Evolutionary conservation across 2,888 invertebrate species (phyloP).

Genomic region (Leistus spinibarbis): DNA sequence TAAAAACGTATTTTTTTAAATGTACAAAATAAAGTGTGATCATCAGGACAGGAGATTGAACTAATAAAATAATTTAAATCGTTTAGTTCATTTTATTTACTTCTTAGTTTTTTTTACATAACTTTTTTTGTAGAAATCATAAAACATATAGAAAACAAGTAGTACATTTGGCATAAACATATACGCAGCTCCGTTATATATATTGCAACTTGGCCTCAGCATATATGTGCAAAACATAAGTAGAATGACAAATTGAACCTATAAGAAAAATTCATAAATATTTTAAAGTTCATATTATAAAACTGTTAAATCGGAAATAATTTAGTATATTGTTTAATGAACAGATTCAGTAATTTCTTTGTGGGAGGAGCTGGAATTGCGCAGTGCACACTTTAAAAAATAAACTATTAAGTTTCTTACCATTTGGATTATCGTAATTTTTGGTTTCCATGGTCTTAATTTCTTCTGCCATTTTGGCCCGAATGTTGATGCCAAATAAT

Average conservation of each 20-base stretch:
- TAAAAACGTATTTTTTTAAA: too few species aligned
- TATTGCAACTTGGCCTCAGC: slow-evolving; percentile 62
- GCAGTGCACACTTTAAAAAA: too few species aligned
- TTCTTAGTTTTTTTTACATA: slow-evolving; percentile 56
- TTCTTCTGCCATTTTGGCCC: slow-evolving; percentile 63
- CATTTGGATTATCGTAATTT: slow-evolving; percentile 69
- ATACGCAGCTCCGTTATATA: slow-evolving; percentile 57
- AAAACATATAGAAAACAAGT: slow-evolving; percentile 71
- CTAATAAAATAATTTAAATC: neutral
- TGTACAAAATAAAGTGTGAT: too few species aligned
- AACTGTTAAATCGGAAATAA: too few species aligned
- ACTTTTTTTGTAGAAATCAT: slow-evolving; percentile 66
- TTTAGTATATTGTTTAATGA: slow-evolving; percentile 6
- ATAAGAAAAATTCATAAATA: slow-evolving; percentile 48
- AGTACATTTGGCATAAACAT: slow-evolving; percentile 65
- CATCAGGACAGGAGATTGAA: too few species aligned
- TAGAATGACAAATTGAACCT: slow-evolving; percentile 70
- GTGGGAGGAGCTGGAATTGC: too few species aligned
- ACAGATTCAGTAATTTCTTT: too few species aligned
- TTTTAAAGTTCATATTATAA: too few species aligned
- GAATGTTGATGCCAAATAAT: slow-evolving; percentile 71
- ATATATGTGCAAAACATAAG: slow-evolving; percentile 62
- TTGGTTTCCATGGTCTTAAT: slow-evolving; percentile 65
- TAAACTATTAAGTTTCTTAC: slow-evolving; percentile 54
- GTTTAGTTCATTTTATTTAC: neutral